Evolutionary conservation across 2,888 invertebrate genomes (phyloP).

Genomic region (Mongoloraphidia duomilia): DNA sequence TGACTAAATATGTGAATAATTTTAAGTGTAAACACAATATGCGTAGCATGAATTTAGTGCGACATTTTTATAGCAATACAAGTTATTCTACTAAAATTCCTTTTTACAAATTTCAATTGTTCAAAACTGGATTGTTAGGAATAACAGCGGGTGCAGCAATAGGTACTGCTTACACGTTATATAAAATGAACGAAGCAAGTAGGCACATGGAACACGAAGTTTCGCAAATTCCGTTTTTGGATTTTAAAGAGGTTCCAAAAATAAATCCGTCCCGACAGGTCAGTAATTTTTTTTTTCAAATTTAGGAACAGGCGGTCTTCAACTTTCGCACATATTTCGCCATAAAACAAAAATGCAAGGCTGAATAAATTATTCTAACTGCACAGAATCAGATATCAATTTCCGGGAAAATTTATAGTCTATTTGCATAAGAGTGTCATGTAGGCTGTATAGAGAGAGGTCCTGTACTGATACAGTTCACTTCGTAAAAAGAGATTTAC

Average conservation of each 20-base stretch:
- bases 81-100: too few species aligned
- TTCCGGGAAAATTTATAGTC: not conserved
- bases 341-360: too few species aligned
- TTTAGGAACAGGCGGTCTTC: too few species aligned
- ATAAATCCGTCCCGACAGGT: conserved; percentile 34
- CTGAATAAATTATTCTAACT: not conserved
- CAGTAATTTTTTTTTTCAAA: conserved; percentile 12
- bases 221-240: conserved; percentile 22
- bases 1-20: too few species aligned
- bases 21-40: too few species aligned
- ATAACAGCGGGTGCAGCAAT: conserved; percentile 29
- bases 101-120: conserved; percentile 1
- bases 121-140: conserved; percentile 27
- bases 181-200: conserved; percentile 28
- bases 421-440: too few species aligned
- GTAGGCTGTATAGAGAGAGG: too few species aligned
- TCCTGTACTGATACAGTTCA: too few species aligned
- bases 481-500: too few species aligned
- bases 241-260: conserved; percentile 23
- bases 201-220: conserved; percentile 32
- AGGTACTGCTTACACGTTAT: conserved; percentile 35
- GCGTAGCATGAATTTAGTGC: too few species aligned
- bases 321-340: too few species aligned
- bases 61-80: too few species aligned
- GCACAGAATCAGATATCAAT: not conserved